Percentiles rank a stretch among this genome's conserved stretches.
These are phyloP conservation scores for Brotula barbata DNA, from an alignment of 2,797 vertebrate genomes.

Conservation along the genomic window DNA sequence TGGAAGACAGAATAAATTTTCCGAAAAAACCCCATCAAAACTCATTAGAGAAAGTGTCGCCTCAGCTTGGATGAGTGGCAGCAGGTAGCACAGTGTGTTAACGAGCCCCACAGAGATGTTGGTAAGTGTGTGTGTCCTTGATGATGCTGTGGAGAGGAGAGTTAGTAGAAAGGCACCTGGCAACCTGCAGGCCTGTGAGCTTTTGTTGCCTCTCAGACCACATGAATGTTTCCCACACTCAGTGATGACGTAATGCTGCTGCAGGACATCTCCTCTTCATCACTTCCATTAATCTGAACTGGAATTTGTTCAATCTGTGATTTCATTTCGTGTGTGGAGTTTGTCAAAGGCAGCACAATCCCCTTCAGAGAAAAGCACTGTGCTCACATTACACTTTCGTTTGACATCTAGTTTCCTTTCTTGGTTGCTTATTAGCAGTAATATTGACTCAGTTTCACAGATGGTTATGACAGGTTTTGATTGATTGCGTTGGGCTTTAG, in stretches of 20 bases:
- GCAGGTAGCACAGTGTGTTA: no score
- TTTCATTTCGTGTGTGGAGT: not conserved
- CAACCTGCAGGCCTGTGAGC: slow-evolving; percentile 27
- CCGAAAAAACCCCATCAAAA: no score
- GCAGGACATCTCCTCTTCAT: slow-evolving; percentile 32
- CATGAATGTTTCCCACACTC: slow-evolving; percentile 55
- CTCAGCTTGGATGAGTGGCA: no score
- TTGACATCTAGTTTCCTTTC: not conserved
- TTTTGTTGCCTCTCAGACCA: slow-evolving; percentile 41
- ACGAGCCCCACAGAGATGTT: not conserved
- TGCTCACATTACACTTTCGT: not conserved
- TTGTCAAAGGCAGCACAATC: not conserved
- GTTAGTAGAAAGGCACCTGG: slow-evolving; percentile 60
- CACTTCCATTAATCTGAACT: slow-evolving; percentile 31
- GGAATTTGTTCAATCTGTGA: slow-evolving; percentile 1
- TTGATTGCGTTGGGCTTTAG: slow-evolving; percentile 42
- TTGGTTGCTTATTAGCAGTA: slow-evolving; percentile 13
- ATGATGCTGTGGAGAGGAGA: slow-evolving; percentile 35
- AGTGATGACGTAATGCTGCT: slow-evolving; percentile 41
- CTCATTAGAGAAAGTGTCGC: no score
- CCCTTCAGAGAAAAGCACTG: not conserved
- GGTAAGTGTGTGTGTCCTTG: slow-evolving; percentile 8
- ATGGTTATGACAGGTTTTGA: slow-evolving; percentile 40
- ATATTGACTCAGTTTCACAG: slow-evolving; percentile 8
- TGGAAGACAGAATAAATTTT: no score